Percentiles rank a stretch among this genome's conserved stretches.
Evolutionary conservation across 35 echinoderm and acorn worm species (phyloP).

Genomic region (Strongylocentrotus purpuratus): DNA sequence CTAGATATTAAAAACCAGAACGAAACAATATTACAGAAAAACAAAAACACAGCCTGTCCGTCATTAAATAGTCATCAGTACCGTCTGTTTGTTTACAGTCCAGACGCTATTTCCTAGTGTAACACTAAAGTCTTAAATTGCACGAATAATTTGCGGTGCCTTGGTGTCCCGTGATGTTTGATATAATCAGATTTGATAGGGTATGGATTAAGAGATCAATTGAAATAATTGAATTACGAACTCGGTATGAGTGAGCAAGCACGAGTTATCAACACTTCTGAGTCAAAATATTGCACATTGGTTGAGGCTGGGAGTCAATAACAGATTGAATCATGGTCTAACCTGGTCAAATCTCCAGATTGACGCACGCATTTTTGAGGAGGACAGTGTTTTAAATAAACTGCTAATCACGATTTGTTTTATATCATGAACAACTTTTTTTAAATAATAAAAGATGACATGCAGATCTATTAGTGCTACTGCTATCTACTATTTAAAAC

Average conservation of each 20-base stretch:
- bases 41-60: background rate
- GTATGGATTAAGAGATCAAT: background rate
- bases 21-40: background rate
- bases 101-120: background rate
- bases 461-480: no score
- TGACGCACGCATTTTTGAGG: background rate
- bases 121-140: background rate
- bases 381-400: background rate
- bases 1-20: background rate
- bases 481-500: no score
- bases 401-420: no score
- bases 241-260: background rate
- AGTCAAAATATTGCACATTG: background rate
- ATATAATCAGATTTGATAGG: background rate
- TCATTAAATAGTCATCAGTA: background rate
- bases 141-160: background rate
- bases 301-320: conserved; percentile 28
- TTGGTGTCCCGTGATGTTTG: background rate
- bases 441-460: no score
- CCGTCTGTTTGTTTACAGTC: background rate
- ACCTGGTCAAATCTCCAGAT: background rate
- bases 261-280: background rate
- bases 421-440: no score
- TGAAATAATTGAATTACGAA: background rate
- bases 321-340: background rate